Evolutionary conservation across 2,888 invertebrate species (phyloP), one percentile per base, ranked within the genome.

Genomic region (Corbicula japonica): DNA sequence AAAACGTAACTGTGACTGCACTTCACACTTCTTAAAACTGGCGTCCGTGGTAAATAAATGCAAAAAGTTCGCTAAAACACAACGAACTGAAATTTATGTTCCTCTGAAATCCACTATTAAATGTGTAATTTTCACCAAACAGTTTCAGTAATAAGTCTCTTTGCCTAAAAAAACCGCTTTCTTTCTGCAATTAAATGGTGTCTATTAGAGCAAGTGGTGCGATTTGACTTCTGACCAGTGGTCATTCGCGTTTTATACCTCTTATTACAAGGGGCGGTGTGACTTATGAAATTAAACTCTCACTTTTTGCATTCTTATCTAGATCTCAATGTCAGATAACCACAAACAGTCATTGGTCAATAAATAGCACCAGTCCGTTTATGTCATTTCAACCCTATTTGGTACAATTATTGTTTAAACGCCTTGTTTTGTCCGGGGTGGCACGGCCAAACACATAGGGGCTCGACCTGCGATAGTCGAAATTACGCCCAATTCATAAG

Each of bases 231-330:
- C 50, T 75, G 62, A 71, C 73, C 79, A 70, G 48, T 65, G 68
- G 73, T 61, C 66, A 61, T 48, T 76, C 48, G 32, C n/a, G 46
- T 77, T 80, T 77, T 77, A 77, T 77, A 76, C 71, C 70, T 62
- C 23, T 35, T 56, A 62, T 73, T 68, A 48, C 35, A 78, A 56
- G 60, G 76, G 75, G 72, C 83, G 80, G 79, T 79, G 83, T 83
- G 83, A 83, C 83, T 80, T 83, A 83, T 83, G 83, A 83, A 83
- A 83, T 80, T 75, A 83, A 80, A 83, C 83, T 83, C 80, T 77
- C 83, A 65, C 75, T 83, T 78, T 75, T 76, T 63, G 28, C 69
- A 50, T 50, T 62, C 44, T 23, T 34, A 38, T 54, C 62, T 4
- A 41, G 77, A 73, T 73, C 61, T 46, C 50, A 54, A 54, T 38